Evolutionary conservation across 2,113 vertebrate species (phyloP), one percentile per base, ranked within the genome.

Genomic region (Vombatus ursinus): DNA sequence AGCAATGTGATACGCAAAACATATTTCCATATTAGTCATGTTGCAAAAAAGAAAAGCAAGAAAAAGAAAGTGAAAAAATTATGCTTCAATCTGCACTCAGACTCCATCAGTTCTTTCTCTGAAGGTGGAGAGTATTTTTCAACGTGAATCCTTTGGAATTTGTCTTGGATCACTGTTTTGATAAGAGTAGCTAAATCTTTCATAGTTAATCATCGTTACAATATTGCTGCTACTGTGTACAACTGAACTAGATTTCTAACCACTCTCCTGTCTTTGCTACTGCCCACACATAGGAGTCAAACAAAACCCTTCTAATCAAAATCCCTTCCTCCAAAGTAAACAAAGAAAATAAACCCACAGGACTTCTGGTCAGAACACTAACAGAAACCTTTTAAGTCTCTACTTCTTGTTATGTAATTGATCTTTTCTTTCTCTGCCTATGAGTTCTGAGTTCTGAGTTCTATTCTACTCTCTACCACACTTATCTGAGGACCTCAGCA

Each of bases 401-500:
- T 94, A 12, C 52, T 90, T 61, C 52, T 31, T 54, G 52, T n/a
- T 44, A 6, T 22, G 23, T 50, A 49, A 50, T 61, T 61, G 16
- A 31, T 9, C n/a, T 50, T 48, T 90, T 22, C 91, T 25, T 50
- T 24, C 24, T 90, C 0, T 25, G 92, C 23, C 52, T 14, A 44
- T 47, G 1, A 94, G 50, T 52, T 44, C n/a, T 28, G 50, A n/a
- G n/a, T n/a, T n/a, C n/a, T n/a, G n/a, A 6, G 49, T 0, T 24
- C 24, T 91, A 28, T 6, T 31, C 50, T 4, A 50, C 61, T 12
- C 53, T 22, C 52, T 47, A 25, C 8, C 3, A 0, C 50, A 19
- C 26, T 37, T 0, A 0, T 2, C 2, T 3, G 52, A 77, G 3
- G 16, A 77, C 7, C n/a, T 89, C 23, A 2, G 8, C 0, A 49